Conservation (phyloP, 2,797 vertebrate genomes). For the Tenualosa thibaudeaui region DNA sequence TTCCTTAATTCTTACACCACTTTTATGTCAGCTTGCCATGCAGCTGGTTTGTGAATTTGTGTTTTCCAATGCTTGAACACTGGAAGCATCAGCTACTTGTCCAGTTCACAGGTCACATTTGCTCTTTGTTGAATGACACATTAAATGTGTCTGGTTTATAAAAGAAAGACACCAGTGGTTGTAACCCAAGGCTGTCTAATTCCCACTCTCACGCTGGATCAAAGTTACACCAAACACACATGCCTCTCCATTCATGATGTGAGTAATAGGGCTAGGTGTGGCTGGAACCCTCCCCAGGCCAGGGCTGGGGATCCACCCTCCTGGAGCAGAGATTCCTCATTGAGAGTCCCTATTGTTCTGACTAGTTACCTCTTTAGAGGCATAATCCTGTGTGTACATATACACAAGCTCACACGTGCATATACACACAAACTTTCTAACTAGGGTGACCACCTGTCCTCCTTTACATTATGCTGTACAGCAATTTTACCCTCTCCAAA, state of each 20-base stretch:
- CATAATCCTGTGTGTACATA: background rate
- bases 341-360: slow-evolving; percentile 2
- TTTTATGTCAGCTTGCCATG: background rate
- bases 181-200: background rate
- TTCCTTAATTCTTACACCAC: background rate
- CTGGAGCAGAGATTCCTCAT: background rate
- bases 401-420: background rate
- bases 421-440: background rate
- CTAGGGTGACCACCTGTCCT: too few relatives aligned
- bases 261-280: background rate
- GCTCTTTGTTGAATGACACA: background rate
- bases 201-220: background rate
- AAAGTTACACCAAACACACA: background rate
- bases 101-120: background rate
- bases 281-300: background rate
- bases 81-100: background rate
- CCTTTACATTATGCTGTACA: too few relatives aligned
- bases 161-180: background rate
- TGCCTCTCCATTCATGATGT: background rate
- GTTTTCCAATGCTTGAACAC: background rate
- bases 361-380: background rate
- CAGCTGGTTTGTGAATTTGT: background rate
- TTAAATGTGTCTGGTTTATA: background rate
- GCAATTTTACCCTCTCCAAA: too few relatives aligned
- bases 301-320: background rate